A percentile compares a stretch with the other conserved stretches of the same genome.
Conservation (phyloP, 2,113 vertebrate genomes). For the Paralichthys olivaceus region DNA sequence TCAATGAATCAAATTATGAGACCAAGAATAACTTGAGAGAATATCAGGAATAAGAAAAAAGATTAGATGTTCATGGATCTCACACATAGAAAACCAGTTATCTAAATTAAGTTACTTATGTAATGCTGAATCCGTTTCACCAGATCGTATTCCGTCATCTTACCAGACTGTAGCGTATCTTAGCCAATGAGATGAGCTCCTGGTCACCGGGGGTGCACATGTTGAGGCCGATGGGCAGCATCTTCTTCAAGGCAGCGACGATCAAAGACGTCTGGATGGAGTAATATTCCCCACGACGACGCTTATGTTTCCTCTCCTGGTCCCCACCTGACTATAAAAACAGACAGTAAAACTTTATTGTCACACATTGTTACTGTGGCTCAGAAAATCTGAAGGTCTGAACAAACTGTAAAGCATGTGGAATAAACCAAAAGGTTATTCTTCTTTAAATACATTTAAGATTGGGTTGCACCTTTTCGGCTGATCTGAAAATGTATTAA, state of each 20-base stretch:
- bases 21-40: too few species aligned
- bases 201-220: conserved; percentile 98
- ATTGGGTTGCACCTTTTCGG: too few species aligned
- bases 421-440: too few species aligned
- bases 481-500: too few species aligned
- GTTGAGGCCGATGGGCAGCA: conserved; percentile 97
- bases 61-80: too few species aligned
- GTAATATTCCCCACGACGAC: conserved; percentile 92
- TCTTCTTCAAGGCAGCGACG: conserved; percentile 94
- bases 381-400: neutral
- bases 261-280: conserved; percentile 97
- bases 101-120: too few species aligned
- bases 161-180: conserved; percentile 91
- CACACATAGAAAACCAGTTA: too few species aligned
- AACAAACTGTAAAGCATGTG: too few species aligned
- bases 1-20: too few species aligned
- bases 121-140: neutral
- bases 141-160: conserved; percentile 51
- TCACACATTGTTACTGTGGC: neutral
- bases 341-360: neutral
- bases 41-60: too few species aligned
- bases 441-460: too few species aligned
- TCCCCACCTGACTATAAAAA: conserved; percentile 80
- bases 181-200: conserved; percentile 95
- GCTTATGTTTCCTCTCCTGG: conserved; percentile 94